Percentiles rank a stretch among this genome's conserved stretches.
Conservation (phyloP, 2,113 vertebrate species). For the Orcinus orca region DNA sequence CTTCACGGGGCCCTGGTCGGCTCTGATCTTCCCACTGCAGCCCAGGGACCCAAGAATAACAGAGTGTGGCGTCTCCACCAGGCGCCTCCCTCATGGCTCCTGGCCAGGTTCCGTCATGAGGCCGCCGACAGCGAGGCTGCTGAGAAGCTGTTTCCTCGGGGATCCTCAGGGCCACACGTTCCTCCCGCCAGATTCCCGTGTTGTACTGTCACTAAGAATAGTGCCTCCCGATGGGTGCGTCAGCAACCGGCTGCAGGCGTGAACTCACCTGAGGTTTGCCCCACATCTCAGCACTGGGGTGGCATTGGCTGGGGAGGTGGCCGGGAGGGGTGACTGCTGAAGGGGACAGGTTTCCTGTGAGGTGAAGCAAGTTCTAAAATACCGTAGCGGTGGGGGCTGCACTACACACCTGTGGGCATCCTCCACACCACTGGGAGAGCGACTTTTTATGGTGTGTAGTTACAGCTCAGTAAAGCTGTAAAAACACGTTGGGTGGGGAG, state of each 20-base stretch:
- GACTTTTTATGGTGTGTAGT: not conserved
- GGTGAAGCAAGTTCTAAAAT: not conserved
- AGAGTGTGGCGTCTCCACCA: not conserved
- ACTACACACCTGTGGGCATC: not conserved
- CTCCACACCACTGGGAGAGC: not conserved
- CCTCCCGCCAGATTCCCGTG: not conserved
- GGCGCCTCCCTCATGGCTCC: fast-evolving
- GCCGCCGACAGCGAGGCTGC: not conserved
- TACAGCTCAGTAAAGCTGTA: not conserved
- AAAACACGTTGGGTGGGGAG: not conserved
- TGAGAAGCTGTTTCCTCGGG: not conserved
- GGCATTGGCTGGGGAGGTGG: not conserved
- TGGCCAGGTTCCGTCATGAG: fast-evolving
- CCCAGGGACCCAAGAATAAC: not conserved
- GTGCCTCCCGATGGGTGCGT: not conserved
- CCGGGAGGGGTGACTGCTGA: not conserved
- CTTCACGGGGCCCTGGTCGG: fast-evolving
- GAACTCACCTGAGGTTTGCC: not conserved
- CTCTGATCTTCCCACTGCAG: not conserved
- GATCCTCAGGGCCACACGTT: not conserved
- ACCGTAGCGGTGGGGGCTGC: not conserved
- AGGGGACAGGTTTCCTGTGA: not conserved
- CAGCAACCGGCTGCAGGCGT: not conserved
- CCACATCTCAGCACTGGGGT: not conserved
- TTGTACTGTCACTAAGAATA: not conserved